These are phyloP conservation scores for Myotis davidii DNA, from an alignment of 2,113 vertebrate species.

Conservation along the genomic window DNA sequence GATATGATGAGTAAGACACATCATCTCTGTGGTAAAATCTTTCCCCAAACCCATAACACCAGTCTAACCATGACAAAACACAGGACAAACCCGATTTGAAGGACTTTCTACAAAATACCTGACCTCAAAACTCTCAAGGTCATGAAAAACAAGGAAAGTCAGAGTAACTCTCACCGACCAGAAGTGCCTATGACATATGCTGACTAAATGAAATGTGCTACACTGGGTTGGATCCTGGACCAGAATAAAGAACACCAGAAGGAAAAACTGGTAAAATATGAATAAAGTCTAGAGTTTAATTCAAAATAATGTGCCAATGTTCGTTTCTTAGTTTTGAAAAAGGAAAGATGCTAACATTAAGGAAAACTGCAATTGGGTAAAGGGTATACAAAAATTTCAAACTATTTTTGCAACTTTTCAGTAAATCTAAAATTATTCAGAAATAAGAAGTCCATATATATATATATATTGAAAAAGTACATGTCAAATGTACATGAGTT, in stretches of 20 bases:
- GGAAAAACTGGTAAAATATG: neutral
- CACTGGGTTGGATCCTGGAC: neutral
- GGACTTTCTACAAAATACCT: neutral
- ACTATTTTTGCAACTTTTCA: neutral
- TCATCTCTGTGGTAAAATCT: neutral
- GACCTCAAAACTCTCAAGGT: neutral
- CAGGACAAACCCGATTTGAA: neutral
- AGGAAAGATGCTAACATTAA: neutral
- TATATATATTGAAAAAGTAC: too few species aligned
- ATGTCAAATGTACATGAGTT: too few species aligned
- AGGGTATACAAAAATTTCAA: neutral
- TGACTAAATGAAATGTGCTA: neutral
- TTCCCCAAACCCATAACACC: neutral
- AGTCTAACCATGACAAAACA: neutral
- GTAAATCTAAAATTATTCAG: neutral
- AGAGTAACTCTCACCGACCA: neutral
- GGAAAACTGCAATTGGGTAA: neutral
- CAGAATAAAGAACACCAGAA: neutral
- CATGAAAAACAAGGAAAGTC: neutral
- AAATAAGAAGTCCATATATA: neutral
- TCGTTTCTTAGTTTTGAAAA: neutral
- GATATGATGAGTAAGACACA: neutral
- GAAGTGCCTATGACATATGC: neutral
- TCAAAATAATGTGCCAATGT: neutral
- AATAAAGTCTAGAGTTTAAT: neutral